Percentiles rank a stretch among this genome's conserved stretches.
phyloP scores from a whole-genome alignment of 2,113 vertebrate species.

The Chionodraco myersi region DNA sequence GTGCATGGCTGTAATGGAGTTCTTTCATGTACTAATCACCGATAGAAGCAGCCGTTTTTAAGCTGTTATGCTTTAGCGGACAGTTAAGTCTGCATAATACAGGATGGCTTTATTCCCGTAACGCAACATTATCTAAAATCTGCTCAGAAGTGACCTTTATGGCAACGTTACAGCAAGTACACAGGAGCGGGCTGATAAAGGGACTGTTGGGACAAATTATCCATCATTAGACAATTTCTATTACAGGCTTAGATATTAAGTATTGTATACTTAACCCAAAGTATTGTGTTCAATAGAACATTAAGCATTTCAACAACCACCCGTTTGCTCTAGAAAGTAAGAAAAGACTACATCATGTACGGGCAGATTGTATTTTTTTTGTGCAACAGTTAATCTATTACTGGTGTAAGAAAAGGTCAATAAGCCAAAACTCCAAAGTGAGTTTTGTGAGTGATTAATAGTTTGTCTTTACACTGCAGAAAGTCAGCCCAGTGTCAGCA shows the following conservation, averaged over 20 bases:
- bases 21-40: not conserved
- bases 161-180: slow-evolving; percentile 10
- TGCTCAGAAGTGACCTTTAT: not conserved
- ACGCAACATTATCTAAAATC: slow-evolving; percentile 31
- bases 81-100: slow-evolving; percentile 11
- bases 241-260: not conserved
- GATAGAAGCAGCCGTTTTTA: not conserved
- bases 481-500: no score
- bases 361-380: not conserved
- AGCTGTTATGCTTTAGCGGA: slow-evolving; percentile 3
- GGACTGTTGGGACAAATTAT: slow-evolving; percentile 24
- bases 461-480: not conserved
- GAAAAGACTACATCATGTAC: not conserved
- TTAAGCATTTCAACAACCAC: slow-evolving; percentile 3
- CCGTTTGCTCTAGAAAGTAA: not conserved
- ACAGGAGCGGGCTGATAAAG: not conserved
- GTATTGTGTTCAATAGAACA: not conserved
- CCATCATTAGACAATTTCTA: not conserved
- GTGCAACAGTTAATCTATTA: not conserved
- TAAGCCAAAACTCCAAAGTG: no score
- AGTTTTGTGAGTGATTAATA: not conserved
- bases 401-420: no score
- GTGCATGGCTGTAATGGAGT: not conserved
- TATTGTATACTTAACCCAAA: not conserved
- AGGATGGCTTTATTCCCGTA: slow-evolving; percentile 19